Conservation (phyloP, 2,113 vertebrate genomes). For the Circaetus gallicus region DNA sequence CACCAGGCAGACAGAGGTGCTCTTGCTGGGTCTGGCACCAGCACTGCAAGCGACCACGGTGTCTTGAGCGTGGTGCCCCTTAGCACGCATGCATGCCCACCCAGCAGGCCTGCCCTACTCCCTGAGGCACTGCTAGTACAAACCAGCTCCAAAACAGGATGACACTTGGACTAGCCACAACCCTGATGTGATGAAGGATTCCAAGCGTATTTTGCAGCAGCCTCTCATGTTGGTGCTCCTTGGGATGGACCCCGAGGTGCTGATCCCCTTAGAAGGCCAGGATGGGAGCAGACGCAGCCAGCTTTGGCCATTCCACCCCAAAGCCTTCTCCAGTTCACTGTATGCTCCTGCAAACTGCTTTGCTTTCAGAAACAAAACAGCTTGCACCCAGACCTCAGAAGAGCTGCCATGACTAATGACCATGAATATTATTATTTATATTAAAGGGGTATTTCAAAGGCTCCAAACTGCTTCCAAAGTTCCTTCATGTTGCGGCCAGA, state of each 20-base stretch:
- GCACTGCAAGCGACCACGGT: accelerated
- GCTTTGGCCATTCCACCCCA: background rate
- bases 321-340: background rate
- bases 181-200: background rate
- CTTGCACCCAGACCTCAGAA: background rate
- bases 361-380: background rate
- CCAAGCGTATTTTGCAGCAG: background rate
- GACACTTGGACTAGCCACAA: background rate
- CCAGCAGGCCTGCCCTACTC: background rate
- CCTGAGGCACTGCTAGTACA: background rate
- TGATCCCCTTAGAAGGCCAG: background rate
- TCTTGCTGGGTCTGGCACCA: background rate
- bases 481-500: background rate
- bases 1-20: background rate
- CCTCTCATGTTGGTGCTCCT: accelerated
- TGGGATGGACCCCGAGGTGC: background rate
- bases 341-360: background rate
- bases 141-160: background rate
- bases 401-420: background rate
- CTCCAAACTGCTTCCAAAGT: background rate
- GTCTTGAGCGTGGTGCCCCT: background rate
- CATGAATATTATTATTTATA: background rate
- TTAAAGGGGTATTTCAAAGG: background rate
- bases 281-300: background rate
- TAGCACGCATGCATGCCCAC: background rate